Conservation (phyloP, 2,113 vertebrate genomes). For the Gambusia affinis region DNA sequence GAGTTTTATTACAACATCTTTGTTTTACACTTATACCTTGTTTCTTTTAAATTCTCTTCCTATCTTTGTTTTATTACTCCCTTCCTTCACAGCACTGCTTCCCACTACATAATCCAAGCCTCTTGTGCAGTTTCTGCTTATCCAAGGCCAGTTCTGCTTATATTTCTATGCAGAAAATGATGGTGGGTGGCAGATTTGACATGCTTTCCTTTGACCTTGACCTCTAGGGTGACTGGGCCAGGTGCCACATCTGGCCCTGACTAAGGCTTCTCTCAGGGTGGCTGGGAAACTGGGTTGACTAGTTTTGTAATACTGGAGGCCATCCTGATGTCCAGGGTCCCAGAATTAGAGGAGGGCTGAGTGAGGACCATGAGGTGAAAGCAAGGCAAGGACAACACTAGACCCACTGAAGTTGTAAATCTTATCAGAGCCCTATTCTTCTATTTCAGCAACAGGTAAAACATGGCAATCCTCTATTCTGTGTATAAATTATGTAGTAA, state of each 20-base stretch:
- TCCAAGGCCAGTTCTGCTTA: constrained; percentile 47
- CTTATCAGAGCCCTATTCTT: constrained; percentile 64
- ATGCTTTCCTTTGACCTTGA: constrained; percentile 82
- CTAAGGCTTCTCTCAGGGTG: constrained; percentile 71
- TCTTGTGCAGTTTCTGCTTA: constrained; percentile 12
- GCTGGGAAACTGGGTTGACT: constrained; percentile 69
- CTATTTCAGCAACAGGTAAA: constrained; percentile 62
- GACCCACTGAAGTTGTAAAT: constrained; percentile 61
- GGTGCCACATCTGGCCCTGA: constrained; percentile 81
- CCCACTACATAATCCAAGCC: constrained; percentile 12
- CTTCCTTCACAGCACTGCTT: constrained; percentile 14
- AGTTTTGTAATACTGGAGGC: constrained; percentile 69
- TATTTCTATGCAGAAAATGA: constrained; percentile 66
- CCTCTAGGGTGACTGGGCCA: constrained; percentile 71
- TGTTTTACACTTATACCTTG: constrained; percentile 32
- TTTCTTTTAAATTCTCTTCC: constrained; percentile 17
- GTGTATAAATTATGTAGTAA: constrained; percentile 49
- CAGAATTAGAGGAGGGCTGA: constrained; percentile 46
- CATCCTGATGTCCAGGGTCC: constrained; percentile 54
- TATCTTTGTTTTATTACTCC: constrained; percentile 25
- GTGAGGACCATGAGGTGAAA: constrained; percentile 58
- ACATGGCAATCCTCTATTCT: constrained; percentile 58
- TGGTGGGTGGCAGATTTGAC: constrained; percentile 81
- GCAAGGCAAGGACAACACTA: constrained; percentile 65
- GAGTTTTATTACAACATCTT: constrained; percentile 48